Conservation (phyloP, 2,113 vertebrate species). For the Gnathonemus longibarbis region DNA sequence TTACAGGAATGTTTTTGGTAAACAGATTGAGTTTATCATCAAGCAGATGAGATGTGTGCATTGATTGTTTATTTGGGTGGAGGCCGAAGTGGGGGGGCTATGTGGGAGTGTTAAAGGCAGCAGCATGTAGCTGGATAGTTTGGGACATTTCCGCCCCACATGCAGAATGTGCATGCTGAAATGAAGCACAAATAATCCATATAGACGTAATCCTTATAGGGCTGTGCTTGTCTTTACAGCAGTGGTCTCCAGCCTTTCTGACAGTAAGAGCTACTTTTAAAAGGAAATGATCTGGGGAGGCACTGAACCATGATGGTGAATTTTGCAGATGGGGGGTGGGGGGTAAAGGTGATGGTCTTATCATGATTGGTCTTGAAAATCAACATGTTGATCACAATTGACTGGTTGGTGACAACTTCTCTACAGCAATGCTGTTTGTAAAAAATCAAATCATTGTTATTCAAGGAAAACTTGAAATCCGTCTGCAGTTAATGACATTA, state of each 20-base stretch:
- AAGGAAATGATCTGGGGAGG: not conserved
- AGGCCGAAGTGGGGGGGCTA: not conserved
- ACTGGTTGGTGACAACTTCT: not conserved
- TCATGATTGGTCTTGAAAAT: not conserved
- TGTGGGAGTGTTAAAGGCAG: not conserved
- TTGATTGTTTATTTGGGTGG: not conserved
- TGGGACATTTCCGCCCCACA: not conserved
- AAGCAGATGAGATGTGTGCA: not conserved
- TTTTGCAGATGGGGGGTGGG: not conserved
- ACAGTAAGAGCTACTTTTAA: not conserved
- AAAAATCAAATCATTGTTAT: not conserved
- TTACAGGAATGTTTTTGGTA: not conserved
- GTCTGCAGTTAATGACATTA: not conserved
- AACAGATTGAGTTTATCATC: not conserved
- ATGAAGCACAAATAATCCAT: not conserved
- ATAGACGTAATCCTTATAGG: not conserved
- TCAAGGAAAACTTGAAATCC: not conserved
- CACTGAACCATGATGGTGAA: not conserved
- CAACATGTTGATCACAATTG: not conserved
- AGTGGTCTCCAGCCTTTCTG: not conserved
- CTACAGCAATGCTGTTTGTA: not conserved
- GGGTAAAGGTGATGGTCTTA: not conserved
- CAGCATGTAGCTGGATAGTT: not conserved
- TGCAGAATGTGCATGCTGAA: not conserved
- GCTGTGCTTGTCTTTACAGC: not conserved